phyloP scores from a whole-genome alignment of 2,113 vertebrate species.

The Pseudopipra pipra region DNA sequence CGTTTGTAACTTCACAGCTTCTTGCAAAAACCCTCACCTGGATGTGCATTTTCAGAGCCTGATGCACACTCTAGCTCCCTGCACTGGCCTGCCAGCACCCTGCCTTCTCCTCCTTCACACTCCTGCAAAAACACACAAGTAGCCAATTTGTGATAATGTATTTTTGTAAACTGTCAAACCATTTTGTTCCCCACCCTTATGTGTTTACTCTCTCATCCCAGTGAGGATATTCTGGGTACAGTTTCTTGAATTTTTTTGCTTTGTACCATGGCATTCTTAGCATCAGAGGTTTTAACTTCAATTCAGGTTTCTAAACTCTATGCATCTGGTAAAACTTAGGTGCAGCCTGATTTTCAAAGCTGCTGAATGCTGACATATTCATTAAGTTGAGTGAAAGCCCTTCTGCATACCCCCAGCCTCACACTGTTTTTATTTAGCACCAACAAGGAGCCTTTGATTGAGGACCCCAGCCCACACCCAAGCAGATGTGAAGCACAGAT shows the following conservation, averaged over 20 bases:
- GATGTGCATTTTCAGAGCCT: not conserved
- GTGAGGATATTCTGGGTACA: not conserved
- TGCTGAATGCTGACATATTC: not conserved
- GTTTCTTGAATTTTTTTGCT: not conserved
- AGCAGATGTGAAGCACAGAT: not conserved
- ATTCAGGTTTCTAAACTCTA: not conserved
- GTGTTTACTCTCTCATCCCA: not conserved
- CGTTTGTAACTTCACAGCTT: not conserved
- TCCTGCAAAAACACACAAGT: not conserved
- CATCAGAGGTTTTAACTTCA: not conserved
- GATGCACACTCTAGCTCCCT: not conserved
- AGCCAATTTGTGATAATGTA: not conserved
- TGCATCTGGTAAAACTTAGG: not conserved
- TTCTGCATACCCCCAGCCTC: not conserved
- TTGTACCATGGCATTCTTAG: not conserved
- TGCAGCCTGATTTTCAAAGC: not conserved
- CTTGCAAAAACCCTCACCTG: not conserved
- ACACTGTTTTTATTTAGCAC: not conserved
- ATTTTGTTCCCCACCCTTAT: not conserved
- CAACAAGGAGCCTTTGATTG: not conserved
- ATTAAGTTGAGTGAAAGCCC: not conserved
- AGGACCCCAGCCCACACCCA: not conserved
- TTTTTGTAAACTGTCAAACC: not conserved
- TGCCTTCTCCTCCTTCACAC: not conserved
- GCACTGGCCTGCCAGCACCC: not conserved